Evolutionary conservation across 2,797 vertebrate species (phyloP), one percentile per base, ranked within the genome.

Genomic region (Pterois miles): DNA sequence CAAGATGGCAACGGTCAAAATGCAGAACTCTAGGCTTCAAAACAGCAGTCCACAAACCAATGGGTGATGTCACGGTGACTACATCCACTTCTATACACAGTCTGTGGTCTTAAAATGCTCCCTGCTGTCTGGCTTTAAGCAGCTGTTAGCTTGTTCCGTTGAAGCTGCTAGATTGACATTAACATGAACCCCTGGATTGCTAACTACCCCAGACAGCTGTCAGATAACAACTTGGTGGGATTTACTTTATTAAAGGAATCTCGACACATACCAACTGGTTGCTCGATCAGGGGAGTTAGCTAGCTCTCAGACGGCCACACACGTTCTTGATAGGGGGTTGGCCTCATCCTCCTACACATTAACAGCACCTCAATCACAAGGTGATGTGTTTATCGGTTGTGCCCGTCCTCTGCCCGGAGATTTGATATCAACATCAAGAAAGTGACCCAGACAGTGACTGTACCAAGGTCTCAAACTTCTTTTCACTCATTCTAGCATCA

Each of bases 371-470:
- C 72, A 68, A 53, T 78, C 57, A 33, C 60, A 40, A 7, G 3
- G 20, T 64, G 65, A 14, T 31, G 58, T 59, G 25, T 75, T 76
- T 68, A 71, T 71, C 58, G 22, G 6, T 23, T 65, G 52, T 57
- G 29, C 60, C 77, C 22, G 65, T 56, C 36, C 27, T 38, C 76
- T 65, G 22, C 57, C 71, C 60, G 59, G 22, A 67, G 27, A 76
- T 82, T 13, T 50, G 48, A 77, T 67, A 67, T 80, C 63, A 11
- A 29, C 31, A 64, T 68, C 62, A 77, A 85, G 71, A 84, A 72
- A 59, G 67, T 40, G 60, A 80, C 81, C 58, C 59, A 84, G 84
- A 86, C 76, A 5, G 54, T 13, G 62, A 4, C 57, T n/a, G 62
- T 23, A 46, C 34, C 43, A 8, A 65, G 68, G 53, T 71, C 76